Base-by-base conservation (phyloP, 2,113 vertebrate genomes). In the Ictidomys tridecemlineatus region DNA sequence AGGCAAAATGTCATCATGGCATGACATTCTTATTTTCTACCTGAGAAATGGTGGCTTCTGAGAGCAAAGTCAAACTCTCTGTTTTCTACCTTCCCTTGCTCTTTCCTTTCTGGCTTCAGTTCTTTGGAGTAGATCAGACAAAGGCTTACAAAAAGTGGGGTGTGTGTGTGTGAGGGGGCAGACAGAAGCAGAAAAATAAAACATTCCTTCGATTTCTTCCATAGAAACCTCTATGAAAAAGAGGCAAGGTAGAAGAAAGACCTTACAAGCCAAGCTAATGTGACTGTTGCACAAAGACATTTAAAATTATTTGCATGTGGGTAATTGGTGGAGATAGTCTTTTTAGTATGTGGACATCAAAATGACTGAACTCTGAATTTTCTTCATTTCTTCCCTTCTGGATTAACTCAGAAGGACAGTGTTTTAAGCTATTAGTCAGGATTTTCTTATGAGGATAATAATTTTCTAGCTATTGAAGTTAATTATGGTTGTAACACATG, bases 1-100 rank as follows among this genome's bases (percentile, higher is more conserved):
- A 96, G 63, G 87, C 87, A 93, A 95, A 98, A 96, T 98, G 1
- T 69, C 94, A 97, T 70, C 86, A 32, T 69, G 97, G 91, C 78
- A 93, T 94, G 28, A 61, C 91, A 86, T 93, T 84, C 80, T 96
- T 95, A 98, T 95, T 98, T 98, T 93, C n/a, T 8, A 96, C 93
- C 98, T 86, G 65, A 98, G 87, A 95, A 95, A 95, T 84, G 92
- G 93, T 94, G 58, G 77, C 79, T 42, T 83, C 61, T 8, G 2
- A 89, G 90, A 92, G 24, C 58, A 92, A 85, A 86, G 79, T 87
- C 32, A 32, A 32, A 4, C 16, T 89, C 87, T 85, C 4, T 5
- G 67, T 76, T 65, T 37, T 85, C 58, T 20, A 56, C 3, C 45
- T 37, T 8, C 12, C 70, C 22, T 58, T 51, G 0, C 32, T 10